These are phyloP conservation scores for Eonycteris spelaea DNA, from an alignment of 2,113 vertebrate species.

Conservation along the genomic window DNA sequence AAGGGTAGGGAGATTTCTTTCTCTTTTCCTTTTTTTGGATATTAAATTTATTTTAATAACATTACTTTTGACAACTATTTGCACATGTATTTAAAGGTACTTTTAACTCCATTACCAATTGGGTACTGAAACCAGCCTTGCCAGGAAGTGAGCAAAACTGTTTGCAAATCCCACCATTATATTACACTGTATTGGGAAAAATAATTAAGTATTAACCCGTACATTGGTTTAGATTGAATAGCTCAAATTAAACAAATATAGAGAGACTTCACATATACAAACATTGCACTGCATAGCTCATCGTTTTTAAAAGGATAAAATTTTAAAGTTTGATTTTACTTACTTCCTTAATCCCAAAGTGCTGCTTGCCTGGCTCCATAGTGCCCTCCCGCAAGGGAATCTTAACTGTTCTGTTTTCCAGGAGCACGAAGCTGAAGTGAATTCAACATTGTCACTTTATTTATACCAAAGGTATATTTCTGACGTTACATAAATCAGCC, in stretches of 20 bases:
- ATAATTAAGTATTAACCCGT: conserved; percentile 68
- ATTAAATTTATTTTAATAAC: conserved; percentile 71
- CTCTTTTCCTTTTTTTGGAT: not conserved
- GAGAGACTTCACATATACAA: conserved; percentile 73
- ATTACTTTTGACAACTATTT: conserved; percentile 59
- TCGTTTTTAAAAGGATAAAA: conserved; percentile 79
- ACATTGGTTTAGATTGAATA: conserved; percentile 62
- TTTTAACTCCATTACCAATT: conserved; percentile 43
- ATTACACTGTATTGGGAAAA: conserved; percentile 42
- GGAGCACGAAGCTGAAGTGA: not conserved
- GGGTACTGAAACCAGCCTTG: conserved; percentile 22
- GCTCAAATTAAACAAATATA: conserved; percentile 80
- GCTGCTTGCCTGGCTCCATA: not conserved
- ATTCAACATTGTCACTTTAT: not conserved
- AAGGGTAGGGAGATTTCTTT: not conserved
- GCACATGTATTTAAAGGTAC: conserved; percentile 64
- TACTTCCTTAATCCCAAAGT: not conserved
- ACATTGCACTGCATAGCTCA: conserved; percentile 72
- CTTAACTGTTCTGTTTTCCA: not conserved
- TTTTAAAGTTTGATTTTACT: conserved; percentile 72
- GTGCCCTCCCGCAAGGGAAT: not conserved
- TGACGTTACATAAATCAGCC: not conserved
- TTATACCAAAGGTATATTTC: not conserved
- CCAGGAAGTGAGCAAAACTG: conserved; percentile 60
- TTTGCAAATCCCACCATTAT: conserved; percentile 40